phyloP scores from a whole-genome alignment of 2,888 invertebrate species.

The Auanema freiburgensis region DNA sequence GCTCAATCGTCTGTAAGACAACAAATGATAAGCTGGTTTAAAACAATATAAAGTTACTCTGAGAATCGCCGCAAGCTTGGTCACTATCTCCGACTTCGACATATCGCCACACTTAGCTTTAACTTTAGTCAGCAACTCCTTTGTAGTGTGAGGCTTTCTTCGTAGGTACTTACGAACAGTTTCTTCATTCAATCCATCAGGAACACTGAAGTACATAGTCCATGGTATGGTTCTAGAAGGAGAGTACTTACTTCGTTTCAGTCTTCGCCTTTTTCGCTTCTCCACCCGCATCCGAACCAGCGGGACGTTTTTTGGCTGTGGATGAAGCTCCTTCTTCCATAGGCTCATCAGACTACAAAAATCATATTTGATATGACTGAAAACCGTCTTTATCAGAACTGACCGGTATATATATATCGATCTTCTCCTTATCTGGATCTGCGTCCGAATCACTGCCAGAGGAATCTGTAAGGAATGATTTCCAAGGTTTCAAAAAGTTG shows the following conservation, averaged over 20 bases:
- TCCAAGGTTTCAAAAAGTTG: neutral
- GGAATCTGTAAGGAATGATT: slow-evolving; percentile 40
- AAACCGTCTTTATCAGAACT: neutral
- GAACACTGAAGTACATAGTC: slow-evolving; percentile 17
- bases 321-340: slow-evolving; percentile 10
- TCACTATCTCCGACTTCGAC: slow-evolving; percentile 54
- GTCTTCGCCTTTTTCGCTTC: slow-evolving; percentile 40
- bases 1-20: slow-evolving; percentile 48
- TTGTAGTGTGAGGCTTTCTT: slow-evolving; percentile 96
- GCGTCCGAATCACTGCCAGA: slow-evolving; percentile 66
- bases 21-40: neutral
- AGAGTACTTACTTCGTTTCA: slow-evolving; percentile 17
- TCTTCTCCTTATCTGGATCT: slow-evolving; percentile 66
- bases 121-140: slow-evolving; percentile 72
- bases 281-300: slow-evolving; percentile 18
- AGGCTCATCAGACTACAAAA: neutral
- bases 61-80: slow-evolving; percentile 54
- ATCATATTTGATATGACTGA: neutral
- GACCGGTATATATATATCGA: slow-evolving; percentile 57
- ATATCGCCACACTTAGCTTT: slow-evolving; percentile 48
- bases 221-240: neutral
- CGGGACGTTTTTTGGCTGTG: slow-evolving; percentile 29
- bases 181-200: slow-evolving; percentile 53
- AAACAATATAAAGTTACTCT: slow-evolving; percentile 23
- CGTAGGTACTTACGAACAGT: slow-evolving; percentile 84